phyloP scores from a whole-genome alignment of 2,888 invertebrate genomes.

The Acanthococcus lagerstroemiae region DNA sequence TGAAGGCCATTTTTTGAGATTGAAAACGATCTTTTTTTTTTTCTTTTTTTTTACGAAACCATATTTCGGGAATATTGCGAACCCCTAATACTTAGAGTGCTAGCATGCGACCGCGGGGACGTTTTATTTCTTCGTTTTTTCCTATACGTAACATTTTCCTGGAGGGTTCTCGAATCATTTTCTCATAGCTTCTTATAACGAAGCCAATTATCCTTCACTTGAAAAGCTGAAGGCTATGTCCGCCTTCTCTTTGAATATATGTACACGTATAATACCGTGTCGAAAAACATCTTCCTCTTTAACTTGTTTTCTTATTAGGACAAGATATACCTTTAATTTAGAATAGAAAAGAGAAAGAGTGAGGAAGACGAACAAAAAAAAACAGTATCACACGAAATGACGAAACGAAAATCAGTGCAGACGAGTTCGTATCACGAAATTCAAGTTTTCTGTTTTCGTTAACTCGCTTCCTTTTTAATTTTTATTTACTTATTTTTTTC shows the following conservation, averaged over 20 bases:
- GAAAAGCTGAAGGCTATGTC: no score
- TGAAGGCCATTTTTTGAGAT: no score
- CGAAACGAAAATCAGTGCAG: no score
- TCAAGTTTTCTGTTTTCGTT: no score
- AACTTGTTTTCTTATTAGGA: background rate
- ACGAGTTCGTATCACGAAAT: no score
- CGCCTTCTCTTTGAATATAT: background rate
- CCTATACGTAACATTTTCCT: background rate
- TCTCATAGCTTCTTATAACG: conserved; percentile 11
- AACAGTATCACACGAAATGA: no score
- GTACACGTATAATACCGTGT: background rate
- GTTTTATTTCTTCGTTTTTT: background rate
- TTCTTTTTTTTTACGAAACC: no score
- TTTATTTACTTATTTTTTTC: no score
- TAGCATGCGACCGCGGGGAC: background rate
- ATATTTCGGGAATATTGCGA: background rate
- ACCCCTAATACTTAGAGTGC: background rate
- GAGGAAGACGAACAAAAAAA: no score
- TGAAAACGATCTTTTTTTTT: no score
- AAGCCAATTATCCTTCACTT: conserved; percentile 17
- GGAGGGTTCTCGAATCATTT: conserved; percentile 12
- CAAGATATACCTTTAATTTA: background rate
- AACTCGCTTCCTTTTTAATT: no score
- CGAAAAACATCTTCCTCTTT: background rate
- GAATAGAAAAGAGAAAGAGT: background rate